phyloP scores from a whole-genome alignment of 2,888 invertebrate genomes.

The Cheilosia pagana region DNA sequence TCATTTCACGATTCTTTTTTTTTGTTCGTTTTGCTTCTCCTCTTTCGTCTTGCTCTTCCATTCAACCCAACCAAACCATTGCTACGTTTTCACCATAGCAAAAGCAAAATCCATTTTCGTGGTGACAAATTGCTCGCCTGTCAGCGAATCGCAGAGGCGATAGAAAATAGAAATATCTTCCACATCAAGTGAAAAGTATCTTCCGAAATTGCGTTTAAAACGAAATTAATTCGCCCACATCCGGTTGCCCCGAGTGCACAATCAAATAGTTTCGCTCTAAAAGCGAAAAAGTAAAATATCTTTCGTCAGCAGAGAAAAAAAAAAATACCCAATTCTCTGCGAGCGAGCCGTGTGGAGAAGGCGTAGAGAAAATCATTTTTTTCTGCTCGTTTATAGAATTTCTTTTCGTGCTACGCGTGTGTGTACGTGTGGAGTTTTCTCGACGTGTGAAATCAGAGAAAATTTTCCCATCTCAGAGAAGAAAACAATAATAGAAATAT shows the following conservation, averaged over 20 bases:
- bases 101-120: conserved; percentile 50
- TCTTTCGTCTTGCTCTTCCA: conserved; percentile 49
- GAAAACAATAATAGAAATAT: conserved; percentile 66
- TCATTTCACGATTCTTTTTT: conserved; percentile 46
- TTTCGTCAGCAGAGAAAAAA: conserved; percentile 70
- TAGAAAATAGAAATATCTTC: conserved; percentile 27
- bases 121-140: conserved; percentile 53
- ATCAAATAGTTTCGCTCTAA: conserved; percentile 53
- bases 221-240: conserved; percentile 39
- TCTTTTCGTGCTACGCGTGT: conserved; percentile 69
- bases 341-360: conserved; percentile 70
- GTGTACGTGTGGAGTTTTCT: conserved; percentile 75
- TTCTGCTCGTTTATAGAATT: conserved; percentile 58
- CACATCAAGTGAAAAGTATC: conserved; percentile 14
- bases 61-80: neutral
- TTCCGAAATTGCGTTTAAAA: conserved; percentile 3
- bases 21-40: conserved; percentile 34
- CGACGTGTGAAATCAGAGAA: conserved; percentile 75
- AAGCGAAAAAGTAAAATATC: conserved; percentile 56
- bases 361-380: conserved; percentile 69
- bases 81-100: conserved; percentile 43
- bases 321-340: conserved; percentile 74
- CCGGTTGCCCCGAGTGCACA: conserved; percentile 63
- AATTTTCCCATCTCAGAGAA: conserved; percentile 70
- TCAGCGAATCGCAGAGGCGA: conserved; percentile 17